Evolutionary conservation across 1,140 invertebrate genomes (phyloP).

Genomic region (Dreissena rostriformis): DNA sequence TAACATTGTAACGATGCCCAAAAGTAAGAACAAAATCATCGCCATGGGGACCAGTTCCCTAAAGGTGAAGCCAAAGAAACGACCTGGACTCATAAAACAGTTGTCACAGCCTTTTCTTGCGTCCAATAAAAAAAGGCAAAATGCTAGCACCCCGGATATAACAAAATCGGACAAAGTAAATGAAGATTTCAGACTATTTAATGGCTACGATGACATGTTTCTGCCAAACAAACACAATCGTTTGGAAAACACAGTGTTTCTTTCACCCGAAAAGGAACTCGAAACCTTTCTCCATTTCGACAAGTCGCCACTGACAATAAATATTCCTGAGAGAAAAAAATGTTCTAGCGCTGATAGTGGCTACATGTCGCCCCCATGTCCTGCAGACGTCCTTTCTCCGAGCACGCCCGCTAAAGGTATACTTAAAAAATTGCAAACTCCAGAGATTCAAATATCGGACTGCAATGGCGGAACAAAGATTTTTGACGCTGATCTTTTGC

Average conservation of each 20-base stretch:
- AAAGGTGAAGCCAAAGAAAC: conserved; percentile 48
- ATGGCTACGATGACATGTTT: conserved; percentile 55
- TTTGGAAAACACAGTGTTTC: conserved; percentile 29
- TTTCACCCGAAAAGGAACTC: conserved; percentile 35
- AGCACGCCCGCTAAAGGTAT: conserved; percentile 38
- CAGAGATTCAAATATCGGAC: too few relatives aligned
- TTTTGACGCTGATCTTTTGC: too few relatives aligned
- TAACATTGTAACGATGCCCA: conserved; percentile 16
- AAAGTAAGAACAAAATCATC: conserved; percentile 34
- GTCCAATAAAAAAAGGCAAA: conserved; percentile 47
- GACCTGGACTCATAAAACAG: conserved; percentile 44
- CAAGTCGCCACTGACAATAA: conserved; percentile 28
- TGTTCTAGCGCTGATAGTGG: conserved; percentile 49
- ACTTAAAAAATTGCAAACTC: conserved; percentile 19
- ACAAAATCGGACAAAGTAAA: conserved; percentile 3
- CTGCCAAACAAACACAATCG: conserved; percentile 17
- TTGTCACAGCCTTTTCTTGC: conserved; percentile 37
- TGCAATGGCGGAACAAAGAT: too few relatives aligned
- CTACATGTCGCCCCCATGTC: conserved; percentile 38
- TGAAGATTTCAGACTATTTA: conserved; percentile 40
- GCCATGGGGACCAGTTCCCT: conserved; percentile 42
- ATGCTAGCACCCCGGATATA: neutral
- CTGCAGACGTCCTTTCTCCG: conserved; percentile 11
- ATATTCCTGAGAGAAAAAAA: conserved; percentile 20
- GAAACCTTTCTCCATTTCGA: conserved; percentile 19